A percentile compares a stretch with the other conserved stretches of the same genome.
These are phyloP conservation scores for Apamea anceps DNA, from an alignment of 2,888 invertebrate species.

Conservation along the genomic window DNA sequence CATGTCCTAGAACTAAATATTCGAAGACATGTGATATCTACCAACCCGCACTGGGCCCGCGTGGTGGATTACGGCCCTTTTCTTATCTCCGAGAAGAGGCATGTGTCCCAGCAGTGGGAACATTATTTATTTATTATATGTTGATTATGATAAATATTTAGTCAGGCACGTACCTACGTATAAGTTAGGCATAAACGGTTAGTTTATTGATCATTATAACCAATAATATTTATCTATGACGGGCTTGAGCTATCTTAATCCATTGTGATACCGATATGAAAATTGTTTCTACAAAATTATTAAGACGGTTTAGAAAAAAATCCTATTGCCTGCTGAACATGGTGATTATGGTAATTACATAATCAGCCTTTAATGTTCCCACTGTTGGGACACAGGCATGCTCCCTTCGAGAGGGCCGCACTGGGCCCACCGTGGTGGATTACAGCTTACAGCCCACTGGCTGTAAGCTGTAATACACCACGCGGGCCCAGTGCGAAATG, in stretches of 20 bases:
- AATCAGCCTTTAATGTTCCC: too few species aligned
- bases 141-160: not conserved
- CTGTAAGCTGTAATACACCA: too few species aligned
- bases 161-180: not conserved
- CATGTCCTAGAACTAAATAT: not conserved
- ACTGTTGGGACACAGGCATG: too few species aligned
- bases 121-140: not conserved
- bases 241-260: constrained; percentile 16
- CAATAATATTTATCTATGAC: not conserved
- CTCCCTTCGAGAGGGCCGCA: too few species aligned
- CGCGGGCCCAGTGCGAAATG: too few species aligned
- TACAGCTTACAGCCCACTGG: too few species aligned
- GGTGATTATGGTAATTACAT: not conserved
- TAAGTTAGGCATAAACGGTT: not conserved
- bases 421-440: too few species aligned
- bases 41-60: not conserved
- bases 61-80: not conserved
- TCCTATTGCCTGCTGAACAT: constrained; percentile 1
- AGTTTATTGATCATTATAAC: not conserved
- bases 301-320: not conserved
- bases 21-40: not conserved
- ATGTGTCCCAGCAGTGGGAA: not conserved
- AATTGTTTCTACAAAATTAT: not conserved
- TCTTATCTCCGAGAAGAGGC: not conserved
- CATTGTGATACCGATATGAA: constrained; percentile 1